Conservation (phyloP, 2,888 invertebrate genomes). For the Drosophila austrosaltans region DNA sequence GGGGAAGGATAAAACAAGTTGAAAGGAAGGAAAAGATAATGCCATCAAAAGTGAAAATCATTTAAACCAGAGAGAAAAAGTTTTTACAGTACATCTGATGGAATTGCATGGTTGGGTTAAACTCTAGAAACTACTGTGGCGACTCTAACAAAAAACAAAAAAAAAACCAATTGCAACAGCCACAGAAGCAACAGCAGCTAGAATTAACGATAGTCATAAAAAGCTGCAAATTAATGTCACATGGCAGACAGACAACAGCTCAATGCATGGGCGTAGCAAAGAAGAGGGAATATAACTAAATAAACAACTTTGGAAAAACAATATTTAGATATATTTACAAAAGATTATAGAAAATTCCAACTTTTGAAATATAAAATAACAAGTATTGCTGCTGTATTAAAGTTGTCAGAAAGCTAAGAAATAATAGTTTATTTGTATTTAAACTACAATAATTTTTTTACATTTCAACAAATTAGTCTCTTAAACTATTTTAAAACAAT, state of each 20-base stretch:
- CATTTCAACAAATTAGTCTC: too few species aligned
- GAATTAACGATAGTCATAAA: conserved; percentile 67
- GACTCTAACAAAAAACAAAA: not conserved
- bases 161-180: conserved; percentile 13
- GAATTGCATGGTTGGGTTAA: conserved; percentile 29
- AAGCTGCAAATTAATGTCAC: conserved; percentile 60
- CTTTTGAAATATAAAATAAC: too few species aligned
- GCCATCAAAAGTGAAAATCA: not conserved
- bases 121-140: conserved; percentile 23
- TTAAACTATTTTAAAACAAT: too few species aligned
- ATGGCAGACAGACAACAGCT: conserved; percentile 14
- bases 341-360: too few species aligned
- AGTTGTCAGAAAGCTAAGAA: too few species aligned
- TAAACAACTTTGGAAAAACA: not conserved
- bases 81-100: conserved; percentile 1
- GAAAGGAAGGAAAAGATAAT: not conserved
- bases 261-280: not conserved
- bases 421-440: too few species aligned
- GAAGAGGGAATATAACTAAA: not conserved
- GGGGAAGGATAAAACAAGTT: not conserved
- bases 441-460: too few species aligned
- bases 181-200: conserved; percentile 28
- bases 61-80: not conserved
- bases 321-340: not conserved
- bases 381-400: too few species aligned